A percentile compares a stretch with the other conserved stretches of the same genome.
Conservation (phyloP, 2,888 invertebrate genomes). For the Priocnemis perturbator region DNA sequence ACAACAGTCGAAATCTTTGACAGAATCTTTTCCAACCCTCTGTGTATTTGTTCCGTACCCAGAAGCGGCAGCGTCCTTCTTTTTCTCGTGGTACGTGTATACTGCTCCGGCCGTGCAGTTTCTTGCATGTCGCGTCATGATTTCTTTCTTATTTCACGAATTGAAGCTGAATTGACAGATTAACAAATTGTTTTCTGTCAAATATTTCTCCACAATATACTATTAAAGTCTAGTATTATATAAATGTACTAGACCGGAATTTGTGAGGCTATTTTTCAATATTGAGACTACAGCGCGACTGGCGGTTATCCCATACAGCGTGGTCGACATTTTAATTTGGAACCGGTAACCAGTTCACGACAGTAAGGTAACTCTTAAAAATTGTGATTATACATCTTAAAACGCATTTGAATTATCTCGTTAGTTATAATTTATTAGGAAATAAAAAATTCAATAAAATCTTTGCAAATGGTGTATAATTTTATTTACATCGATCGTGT, state of each 20-base stretch:
- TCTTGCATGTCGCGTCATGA: slow-evolving; percentile 97
- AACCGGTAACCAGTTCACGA: no score
- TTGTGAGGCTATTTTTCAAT: not conserved
- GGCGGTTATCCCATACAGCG: not conserved
- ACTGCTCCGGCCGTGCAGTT: slow-evolving; percentile 99
- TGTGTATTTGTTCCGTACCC: slow-evolving; percentile 93
- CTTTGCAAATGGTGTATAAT: not conserved
- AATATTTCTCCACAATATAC: not conserved
- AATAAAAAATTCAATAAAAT: not conserved
- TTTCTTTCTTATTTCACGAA: slow-evolving; percentile 17
- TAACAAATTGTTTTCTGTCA: not conserved
- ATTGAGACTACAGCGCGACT: not conserved
- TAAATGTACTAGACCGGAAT: not conserved
- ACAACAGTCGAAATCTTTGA: slow-evolving; percentile 98
- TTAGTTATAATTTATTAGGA: no score
- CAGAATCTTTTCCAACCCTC: slow-evolving; percentile 94
- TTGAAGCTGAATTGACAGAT: not conserved
- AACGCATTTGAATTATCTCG: no score
- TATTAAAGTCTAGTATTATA: not conserved
- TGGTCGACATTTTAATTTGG: no score
- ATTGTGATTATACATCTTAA: no score
- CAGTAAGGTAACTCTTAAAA: no score
- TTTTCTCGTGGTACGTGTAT: slow-evolving; percentile 98
- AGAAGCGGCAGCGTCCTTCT: slow-evolving; percentile 95
- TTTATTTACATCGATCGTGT: slow-evolving; percentile 7